These are phyloP conservation scores for Amniataba percoides DNA, from an alignment of 2,797 vertebrate genomes.

Conservation along the genomic window DNA sequence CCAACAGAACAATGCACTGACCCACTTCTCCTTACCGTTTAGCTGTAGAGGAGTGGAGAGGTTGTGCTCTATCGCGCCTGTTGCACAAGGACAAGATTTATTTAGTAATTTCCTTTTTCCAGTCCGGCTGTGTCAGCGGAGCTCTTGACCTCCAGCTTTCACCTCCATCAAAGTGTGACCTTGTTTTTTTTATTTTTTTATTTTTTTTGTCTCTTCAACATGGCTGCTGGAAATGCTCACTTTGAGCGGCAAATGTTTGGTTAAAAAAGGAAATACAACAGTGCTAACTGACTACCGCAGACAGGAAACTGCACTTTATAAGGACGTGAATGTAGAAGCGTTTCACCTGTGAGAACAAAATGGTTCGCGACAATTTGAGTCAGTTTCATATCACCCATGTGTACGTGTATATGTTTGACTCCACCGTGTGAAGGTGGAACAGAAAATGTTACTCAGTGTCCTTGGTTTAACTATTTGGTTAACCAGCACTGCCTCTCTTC, in stretches of 20 bases:
- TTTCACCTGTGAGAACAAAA: too few relatives aligned
- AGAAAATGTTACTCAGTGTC: rapidly evolving
- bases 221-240: neutral
- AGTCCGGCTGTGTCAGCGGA: neutral
- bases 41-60: neutral
- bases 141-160: neutral
- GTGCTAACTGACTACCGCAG: neutral
- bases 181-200: slow-evolving; percentile 7
- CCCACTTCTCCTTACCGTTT: slow-evolving; percentile 17
- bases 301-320: neutral
- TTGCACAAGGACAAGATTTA: slow-evolving; percentile 22
- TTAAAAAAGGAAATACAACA: neutral
- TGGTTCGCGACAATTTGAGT: rapidly evolving
- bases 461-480: neutral
- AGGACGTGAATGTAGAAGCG: neutral
- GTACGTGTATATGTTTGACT: rapidly evolving
- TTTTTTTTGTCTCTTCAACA: neutral
- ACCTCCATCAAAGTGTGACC: neutral
- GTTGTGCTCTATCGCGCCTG: neutral
- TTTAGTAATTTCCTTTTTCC: slow-evolving; percentile 32
- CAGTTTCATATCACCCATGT: neutral
- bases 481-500: too few relatives aligned
- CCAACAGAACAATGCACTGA: slow-evolving; percentile 31
- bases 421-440: rapidly evolving
- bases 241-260: neutral